Base-by-base conservation (phyloP, 2,888 invertebrate genomes). In the Chloroclystis v-ata region DNA sequence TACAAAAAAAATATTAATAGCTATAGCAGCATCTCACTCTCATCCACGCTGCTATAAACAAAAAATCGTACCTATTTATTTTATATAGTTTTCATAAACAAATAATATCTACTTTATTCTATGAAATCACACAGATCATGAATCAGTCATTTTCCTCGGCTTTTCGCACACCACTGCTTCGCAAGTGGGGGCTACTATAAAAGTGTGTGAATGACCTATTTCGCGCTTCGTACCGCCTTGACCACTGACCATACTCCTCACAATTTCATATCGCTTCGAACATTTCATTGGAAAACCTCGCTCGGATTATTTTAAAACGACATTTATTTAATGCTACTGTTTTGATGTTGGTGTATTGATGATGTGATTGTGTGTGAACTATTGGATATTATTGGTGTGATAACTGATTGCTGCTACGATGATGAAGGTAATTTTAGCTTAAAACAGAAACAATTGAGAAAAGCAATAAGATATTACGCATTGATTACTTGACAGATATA, bases 121-220 rank as follows among this genome's bases (percentile, higher is more conserved):
- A 30, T 0, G 12, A 9, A 20, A 29, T 28, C 13, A 37, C 11
- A 12, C 12, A 37, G 40, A 37, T 44, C 30, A 44, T 28, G 29
- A 38, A 40, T 38, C 26, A 37, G 25, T 13, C 25, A 46, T 43
- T 40, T 52, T 47, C 30, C 30, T 38, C 13, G 33, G 51, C 43
- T 44, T 47, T 44, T 52, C 43, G 47, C 37, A 20, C 25, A 47
- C 37, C 13, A 20, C 37, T 16, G 37, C 7, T 8, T 28, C 6
- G 16, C 11, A 45, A 71, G 75, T 69, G 78, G 82, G 85, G 82
- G 77, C 59, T 62, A 52, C 58, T 81, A 83, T 85, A 84, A 74
- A 79, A 67, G 48, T 59, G 53, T 6, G 38, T 50, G 52, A 52
- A 52, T 83, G 84, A 84, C 84, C 85, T 85, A 86, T 85, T 82